Evolutionary conservation across 2,888 invertebrate genomes (phyloP), one percentile per base, ranked within the genome.

Genomic region (Drosophila percnosoma): DNA sequence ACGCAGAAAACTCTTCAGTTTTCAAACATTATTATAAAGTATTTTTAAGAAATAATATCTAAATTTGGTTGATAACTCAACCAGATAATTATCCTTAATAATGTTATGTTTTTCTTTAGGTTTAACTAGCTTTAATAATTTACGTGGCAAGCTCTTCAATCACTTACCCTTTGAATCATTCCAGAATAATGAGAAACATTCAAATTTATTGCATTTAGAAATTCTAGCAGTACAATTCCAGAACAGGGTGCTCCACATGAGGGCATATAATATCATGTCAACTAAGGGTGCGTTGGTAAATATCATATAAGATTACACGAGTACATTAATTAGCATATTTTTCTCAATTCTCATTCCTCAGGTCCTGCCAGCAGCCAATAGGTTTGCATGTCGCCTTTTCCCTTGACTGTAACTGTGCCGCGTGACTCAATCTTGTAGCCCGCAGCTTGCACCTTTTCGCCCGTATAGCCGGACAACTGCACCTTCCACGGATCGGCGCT

Each of bases 311-410:
- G 34, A n/a, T 52, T 53, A 31, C 45, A 18, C 33, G 5, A 24
- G 18, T 36, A 45, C 31, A 57, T 57, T 33, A 24, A 31, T 52
- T 48, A 11, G 7, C 4, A 58, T 33, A 54, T 54, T 52, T 18
- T 11, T 24, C 8, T 15, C 5, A 18, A 11, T 48, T 1, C n/a
- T 70, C 70, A 75, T 11, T 67, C 69, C 49, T 68, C 68, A 53
- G 94, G 92, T 90, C 95, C 95, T 6, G 95, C 95, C 83, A 95
- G 94, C 64, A 97, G 92, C 97, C 97, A 97, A 92, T 95, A 97
- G 0, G 97, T 97, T 91, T 96, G 95, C 97, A 98, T 97, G 91
- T 96, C 95, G 38, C 98, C 98, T 93, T 98, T 98, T 29, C 97
- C 97, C 94, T 98, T 98, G 31, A 98, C 96, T 92, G 95, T 95